Evolutionary conservation across 1,140 invertebrate genomes (phyloP), one percentile per base, ranked within the genome.

Genomic region (Oppia nitens): DNA sequence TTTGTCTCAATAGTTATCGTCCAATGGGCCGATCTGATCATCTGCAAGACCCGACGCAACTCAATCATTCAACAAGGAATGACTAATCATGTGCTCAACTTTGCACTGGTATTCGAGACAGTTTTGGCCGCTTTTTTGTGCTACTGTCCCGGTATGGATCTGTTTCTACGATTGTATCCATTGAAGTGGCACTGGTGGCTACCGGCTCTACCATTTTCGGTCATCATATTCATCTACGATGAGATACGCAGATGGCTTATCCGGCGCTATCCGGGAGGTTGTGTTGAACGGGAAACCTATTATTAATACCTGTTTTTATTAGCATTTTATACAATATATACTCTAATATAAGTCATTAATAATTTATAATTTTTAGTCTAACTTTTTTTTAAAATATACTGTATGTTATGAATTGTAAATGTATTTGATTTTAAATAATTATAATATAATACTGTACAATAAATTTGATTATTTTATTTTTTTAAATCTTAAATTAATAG

Each of bases 1-100:
- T 97, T 98, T 75, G 85, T 95, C n/a, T 88, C 91, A 48, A 97
- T 97, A 75, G 92, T 97, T 26, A 83, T 82, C 62, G 78, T 80
- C 27, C 81, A 82, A 68, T 82, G 80, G 80, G 77, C 79, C 63
- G 80, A 82, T 74, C 67, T 82, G 61, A 77, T 82, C 63, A 80
- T 82, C 64, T 81, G 77, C 65, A 82, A 82, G n/a, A n/a, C n/a
- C n/a, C n/a, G n/a, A n/a, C n/a, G n/a, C n/a, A n/a, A n/a, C n/a
- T n/a, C n/a, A n/a, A 71, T 82, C 52, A 68, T 81, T 57, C 76
- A 79, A 58, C 79, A 82, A 67, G 79, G 79, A 68, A 80, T 82
- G 26, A 77, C 67, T 75, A 87, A 73, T 57, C 64, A 67, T 47
- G 75, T 81, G n/a, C 66, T 87, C 1, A 87, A 87, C 70, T 79